Evolutionary conservation across 1,140 invertebrate species (phyloP).

Genomic region (Orius insidiosus): DNA sequence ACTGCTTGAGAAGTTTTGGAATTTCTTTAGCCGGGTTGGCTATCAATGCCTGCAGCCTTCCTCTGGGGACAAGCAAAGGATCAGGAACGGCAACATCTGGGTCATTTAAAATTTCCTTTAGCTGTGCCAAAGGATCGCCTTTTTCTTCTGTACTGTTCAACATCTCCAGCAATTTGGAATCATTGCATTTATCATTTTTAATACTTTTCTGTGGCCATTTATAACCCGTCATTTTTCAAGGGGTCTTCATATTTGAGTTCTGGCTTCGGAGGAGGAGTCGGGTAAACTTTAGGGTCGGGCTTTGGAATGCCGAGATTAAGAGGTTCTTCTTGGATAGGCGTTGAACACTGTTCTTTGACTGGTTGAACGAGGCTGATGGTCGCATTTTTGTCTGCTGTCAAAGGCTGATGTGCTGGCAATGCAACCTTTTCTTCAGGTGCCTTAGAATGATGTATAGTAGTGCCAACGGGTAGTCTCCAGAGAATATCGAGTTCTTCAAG

Average conservation of each 20-base stretch:
- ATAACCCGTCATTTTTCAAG: constrained; percentile 19
- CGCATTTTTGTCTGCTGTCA: not conserved
- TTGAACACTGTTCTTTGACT: not conserved
- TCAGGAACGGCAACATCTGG: constrained; percentile 55
- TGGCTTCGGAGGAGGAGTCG: constrained; percentile 22
- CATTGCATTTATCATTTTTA: constrained; percentile 16
- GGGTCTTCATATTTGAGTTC: constrained; percentile 25
- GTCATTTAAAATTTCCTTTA: constrained; percentile 49
- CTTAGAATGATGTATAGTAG: constrained; percentile 15
- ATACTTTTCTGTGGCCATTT: constrained; percentile 13
- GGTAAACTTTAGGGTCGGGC: constrained; percentile 17
- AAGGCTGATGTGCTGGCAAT: constrained; percentile 14
- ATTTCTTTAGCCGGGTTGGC: constrained; percentile 56
- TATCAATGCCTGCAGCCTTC: constrained; percentile 47
- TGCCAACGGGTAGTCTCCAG: constrained; percentile 16
- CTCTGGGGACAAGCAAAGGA: constrained; percentile 58
- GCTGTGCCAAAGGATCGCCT: constrained; percentile 46
- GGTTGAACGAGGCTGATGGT: constrained; percentile 6
- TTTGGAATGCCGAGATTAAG: constrained; percentile 34
- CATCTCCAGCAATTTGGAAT: constrained; percentile 26
- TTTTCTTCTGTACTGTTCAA: constrained; percentile 30
- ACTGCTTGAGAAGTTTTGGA: constrained; percentile 43
- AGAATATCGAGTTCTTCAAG: constrained; percentile 13
- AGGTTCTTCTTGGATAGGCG: constrained; percentile 40
- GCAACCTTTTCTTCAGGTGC: constrained; percentile 6